A percentile compares a stretch with the other conserved stretches of the same genome.
Conservation (phyloP, 2,888 invertebrate species). For the Dynastes maya region DNA sequence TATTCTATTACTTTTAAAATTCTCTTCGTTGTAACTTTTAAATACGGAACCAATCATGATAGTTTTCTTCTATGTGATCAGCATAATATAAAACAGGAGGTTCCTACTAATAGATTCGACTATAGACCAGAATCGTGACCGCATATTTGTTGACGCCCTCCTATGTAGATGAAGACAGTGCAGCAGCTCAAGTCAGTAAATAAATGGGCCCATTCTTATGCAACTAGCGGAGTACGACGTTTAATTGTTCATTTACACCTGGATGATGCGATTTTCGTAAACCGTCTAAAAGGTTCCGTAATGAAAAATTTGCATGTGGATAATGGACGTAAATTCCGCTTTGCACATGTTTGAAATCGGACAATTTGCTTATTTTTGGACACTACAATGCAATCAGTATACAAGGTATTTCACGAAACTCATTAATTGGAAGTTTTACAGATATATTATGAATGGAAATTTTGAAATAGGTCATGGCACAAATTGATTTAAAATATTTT, state of each 20-base stretch:
- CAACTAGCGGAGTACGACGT: slow-evolving; percentile 13
- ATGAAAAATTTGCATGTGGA: slow-evolving; percentile 45
- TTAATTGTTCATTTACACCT: slow-evolving; percentile 47
- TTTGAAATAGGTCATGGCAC: no score
- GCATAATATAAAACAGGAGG: no score
- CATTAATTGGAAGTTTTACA: no score
- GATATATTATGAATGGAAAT: no score
- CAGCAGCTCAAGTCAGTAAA: not conserved
- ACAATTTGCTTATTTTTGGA: slow-evolving; percentile 9
- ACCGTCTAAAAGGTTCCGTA: slow-evolving; percentile 11
- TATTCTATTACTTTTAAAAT: no score
- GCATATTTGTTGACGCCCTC: not conserved
- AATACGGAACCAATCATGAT: no score
- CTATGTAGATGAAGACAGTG: no score
- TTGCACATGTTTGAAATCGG: not conserved
- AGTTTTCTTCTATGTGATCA: no score
- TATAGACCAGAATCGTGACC: not conserved
- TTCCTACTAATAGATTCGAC: not conserved
- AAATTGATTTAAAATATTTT: no score
- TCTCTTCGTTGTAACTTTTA: no score
- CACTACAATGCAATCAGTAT: not conserved
- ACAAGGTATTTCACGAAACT: no score
- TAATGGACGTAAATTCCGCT: slow-evolving; percentile 27
- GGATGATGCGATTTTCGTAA: slow-evolving; percentile 16
- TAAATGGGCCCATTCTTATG: not conserved